Evolutionary conservation across 1,140 invertebrate genomes (phyloP).

Genomic region (Propsilocerus akamusi): DNA sequence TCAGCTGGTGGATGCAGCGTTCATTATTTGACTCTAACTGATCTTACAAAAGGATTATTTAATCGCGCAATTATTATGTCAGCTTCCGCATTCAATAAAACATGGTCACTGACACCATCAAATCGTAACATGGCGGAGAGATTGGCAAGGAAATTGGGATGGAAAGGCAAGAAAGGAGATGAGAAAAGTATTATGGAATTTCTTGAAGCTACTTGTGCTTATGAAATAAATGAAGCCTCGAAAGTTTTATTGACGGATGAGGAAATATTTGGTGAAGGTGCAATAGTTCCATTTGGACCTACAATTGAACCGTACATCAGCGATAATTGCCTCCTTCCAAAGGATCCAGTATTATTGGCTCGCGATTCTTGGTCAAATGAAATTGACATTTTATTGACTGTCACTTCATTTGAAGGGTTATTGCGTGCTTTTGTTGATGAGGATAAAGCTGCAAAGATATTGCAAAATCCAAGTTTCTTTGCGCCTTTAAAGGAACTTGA

Average conservation of each 20-base stretch:
- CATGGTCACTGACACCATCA: slow-evolving; percentile 22
- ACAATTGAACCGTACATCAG: slow-evolving; percentile 17
- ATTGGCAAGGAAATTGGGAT: slow-evolving; percentile 11
- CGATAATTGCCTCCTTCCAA: slow-evolving; percentile 14
- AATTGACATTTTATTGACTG: slow-evolving; percentile 27
- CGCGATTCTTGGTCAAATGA: slow-evolving; percentile 17
- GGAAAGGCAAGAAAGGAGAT: slow-evolving; percentile 6
- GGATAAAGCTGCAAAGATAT: slow-evolving; percentile 1
- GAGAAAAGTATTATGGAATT: slow-evolving; percentile 7
- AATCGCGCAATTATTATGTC: slow-evolving; percentile 39
- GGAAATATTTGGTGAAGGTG: slow-evolving; percentile 16
- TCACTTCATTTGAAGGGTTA: slow-evolving; percentile 20
- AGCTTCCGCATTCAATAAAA: slow-evolving; percentile 24
- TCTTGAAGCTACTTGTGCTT: not conserved
- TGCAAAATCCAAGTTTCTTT: slow-evolving; percentile 12
- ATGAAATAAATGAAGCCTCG: slow-evolving; percentile 8
- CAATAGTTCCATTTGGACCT: slow-evolving; percentile 20
- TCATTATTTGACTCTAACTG: slow-evolving; percentile 37
- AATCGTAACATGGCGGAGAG: slow-evolving; percentile 12
- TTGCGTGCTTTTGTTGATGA: slow-evolving; percentile 17
- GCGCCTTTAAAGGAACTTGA: slow-evolving; percentile 14
- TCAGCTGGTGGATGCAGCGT: slow-evolving; percentile 27
- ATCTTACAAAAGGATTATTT: slow-evolving; percentile 25
- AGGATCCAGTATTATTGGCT: slow-evolving; percentile 12
- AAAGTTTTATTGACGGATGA: slow-evolving; percentile 17